Evolutionary conservation across 2,113 vertebrate genomes (phyloP), one percentile per base, ranked within the genome.

Genomic region (Periophthalmodon schlosseri): DNA sequence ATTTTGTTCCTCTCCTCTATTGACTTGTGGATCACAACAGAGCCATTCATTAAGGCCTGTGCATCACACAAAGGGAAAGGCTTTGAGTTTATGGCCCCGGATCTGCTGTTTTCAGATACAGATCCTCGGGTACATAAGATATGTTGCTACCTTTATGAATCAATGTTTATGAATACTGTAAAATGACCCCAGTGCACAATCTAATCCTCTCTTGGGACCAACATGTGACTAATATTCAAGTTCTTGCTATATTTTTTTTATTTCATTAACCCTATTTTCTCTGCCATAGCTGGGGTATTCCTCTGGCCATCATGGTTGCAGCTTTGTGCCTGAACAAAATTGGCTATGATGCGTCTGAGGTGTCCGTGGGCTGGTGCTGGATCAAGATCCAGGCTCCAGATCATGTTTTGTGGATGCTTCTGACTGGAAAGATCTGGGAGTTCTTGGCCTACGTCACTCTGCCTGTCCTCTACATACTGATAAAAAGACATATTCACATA

Each of bases 361-460:
- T 99, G 50, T 98, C 98, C 0, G 98, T 99, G 65, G 98, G 98
- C 89, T 99, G 98, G 97, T 99, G 98, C 84, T 99, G 98, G 98
- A 89, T 99, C 39, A 89, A 93, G 77, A 90, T 99, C 80, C 61
- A 93, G 0, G 93, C 94, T 0, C 70, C 92, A n/a, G 96, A 99
- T 69, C 91, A 84, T 0, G 68, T 99, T 3, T 68, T 98, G 68
- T 99, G 98, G 98, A 97, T 99, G 97, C 88, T 99, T 75, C 91
- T 99, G 2, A 93, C 96, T 0, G 98, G 97, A 39, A 99, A 99
- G 68, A 85, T 95, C 68, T 99, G 98, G 98, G 98, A 99, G 92
- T 90, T 98, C 63, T 80, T 99, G 89, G 98, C 97, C 0, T 99
- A 99, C 0, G 56, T 99, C 82, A 93, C 80, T 2, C 89, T 99